These are phyloP conservation scores for Centropus unirufus DNA, from an alignment of 2,113 vertebrate genomes.

Conservation along the genomic window DNA sequence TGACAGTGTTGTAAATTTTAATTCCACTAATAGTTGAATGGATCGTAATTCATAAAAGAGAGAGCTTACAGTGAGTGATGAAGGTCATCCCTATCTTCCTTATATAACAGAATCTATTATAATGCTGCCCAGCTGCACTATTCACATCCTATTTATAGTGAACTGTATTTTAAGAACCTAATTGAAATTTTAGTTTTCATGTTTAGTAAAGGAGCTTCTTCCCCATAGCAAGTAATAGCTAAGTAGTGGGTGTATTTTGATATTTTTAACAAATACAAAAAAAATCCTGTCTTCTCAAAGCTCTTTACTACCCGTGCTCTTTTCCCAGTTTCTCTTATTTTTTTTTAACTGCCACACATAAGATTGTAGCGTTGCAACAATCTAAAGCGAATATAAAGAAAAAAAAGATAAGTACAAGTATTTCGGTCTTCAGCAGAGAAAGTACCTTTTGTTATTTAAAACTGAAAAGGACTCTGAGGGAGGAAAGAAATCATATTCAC, in stretches of 20 bases:
- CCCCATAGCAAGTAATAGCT: neutral
- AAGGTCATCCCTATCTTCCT: conserved; percentile 47
- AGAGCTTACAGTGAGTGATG: conserved; percentile 51
- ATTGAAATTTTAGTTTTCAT: conserved; percentile 10
- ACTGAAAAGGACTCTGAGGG: neutral
- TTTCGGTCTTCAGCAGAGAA: neutral
- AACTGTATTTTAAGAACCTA: conserved; percentile 30
- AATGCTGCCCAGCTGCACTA: conserved; percentile 31
- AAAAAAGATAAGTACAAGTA: neutral
- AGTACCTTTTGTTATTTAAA: conserved; percentile 16
- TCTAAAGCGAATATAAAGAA: neutral
- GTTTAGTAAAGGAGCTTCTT: neutral
- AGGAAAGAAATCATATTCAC: neutral
- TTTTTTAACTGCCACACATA: neutral
- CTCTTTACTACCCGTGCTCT: neutral
- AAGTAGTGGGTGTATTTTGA: neutral
- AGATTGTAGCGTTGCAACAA: neutral
- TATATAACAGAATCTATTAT: conserved; percentile 51
- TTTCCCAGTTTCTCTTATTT: neutral
- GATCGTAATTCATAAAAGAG: conserved; percentile 48
- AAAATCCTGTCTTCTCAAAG: neutral
- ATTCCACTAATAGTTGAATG: conserved; percentile 57
- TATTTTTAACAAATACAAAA: neutral
- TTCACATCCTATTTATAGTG: conserved; percentile 55
- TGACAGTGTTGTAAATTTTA: conserved; percentile 42